phyloP scores from a whole-genome alignment of 2,113 vertebrate genomes.

The Phocoena sinus region DNA sequence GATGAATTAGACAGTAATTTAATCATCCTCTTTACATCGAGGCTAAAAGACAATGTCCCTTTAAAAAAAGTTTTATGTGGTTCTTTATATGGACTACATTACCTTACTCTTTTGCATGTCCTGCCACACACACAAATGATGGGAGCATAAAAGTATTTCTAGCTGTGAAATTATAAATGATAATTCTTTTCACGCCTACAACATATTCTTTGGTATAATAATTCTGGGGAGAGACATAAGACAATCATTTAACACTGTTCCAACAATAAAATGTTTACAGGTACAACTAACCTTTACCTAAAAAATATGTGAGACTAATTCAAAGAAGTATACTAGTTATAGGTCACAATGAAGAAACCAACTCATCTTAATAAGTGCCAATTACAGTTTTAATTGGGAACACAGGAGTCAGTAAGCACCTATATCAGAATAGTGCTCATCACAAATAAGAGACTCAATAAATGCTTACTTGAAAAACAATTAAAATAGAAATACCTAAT shows the following conservation, averaged over 20 bases:
- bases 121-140: slow-evolving; percentile 6
- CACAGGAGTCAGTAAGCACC: neutral
- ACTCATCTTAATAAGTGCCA: neutral
- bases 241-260: slow-evolving; percentile 9
- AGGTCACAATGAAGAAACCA: neutral
- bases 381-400: slow-evolving; percentile 2
- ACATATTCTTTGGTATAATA: slow-evolving; percentile 4
- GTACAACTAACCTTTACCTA: neutral
- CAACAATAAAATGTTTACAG: neutral
- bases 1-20: neutral
- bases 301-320: neutral
- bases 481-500: slow-evolving; percentile 1
- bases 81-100: neutral
- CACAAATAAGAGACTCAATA: neutral
- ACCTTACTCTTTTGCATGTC: neutral
- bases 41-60: neutral
- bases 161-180: slow-evolving; percentile 26
- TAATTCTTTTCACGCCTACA: slow-evolving; percentile 24
- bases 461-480: neutral
- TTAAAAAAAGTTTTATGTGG: neutral
- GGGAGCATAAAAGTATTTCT: neutral
- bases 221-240: neutral
- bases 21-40: slow-evolving; percentile 1
- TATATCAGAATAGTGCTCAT: neutral
- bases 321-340: neutral